These are phyloP conservation scores for Tachyglossus aculeatus DNA, from an alignment of 2,797 vertebrate species.

Conservation along the genomic window DNA sequence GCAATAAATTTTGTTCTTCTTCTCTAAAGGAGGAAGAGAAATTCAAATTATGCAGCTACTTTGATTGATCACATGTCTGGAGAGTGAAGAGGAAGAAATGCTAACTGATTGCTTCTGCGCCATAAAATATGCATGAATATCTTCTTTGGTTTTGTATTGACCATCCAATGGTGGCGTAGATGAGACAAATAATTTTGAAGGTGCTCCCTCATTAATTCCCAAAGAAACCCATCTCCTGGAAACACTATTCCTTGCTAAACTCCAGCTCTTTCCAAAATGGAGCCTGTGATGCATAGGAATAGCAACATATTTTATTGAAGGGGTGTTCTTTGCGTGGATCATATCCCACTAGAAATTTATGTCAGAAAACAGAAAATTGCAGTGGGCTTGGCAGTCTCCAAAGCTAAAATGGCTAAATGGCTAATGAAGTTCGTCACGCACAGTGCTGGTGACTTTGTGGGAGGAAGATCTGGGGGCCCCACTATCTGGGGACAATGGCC, in stretches of 20 bases:
- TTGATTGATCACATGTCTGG: constrained; percentile 34
- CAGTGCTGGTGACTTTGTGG: too few relatives aligned
- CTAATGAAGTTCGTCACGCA: constrained; percentile 1
- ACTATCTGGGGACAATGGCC: too few relatives aligned
- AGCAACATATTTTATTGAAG: background rate
- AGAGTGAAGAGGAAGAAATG: constrained; percentile 29
- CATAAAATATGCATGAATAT: constrained; percentile 40
- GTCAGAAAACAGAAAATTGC: constrained; percentile 5
- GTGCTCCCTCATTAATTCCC: constrained; percentile 11
- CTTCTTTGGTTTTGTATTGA: constrained; percentile 27
- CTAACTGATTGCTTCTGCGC: constrained; percentile 38
- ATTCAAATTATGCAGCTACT: constrained; percentile 56
- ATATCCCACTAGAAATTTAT: background rate
- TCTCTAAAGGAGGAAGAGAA: constrained; percentile 78
- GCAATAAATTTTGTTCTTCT: constrained; percentile 86
- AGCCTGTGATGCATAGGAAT: constrained; percentile 1
- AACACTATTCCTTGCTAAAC: too few relatives aligned
- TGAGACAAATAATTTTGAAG: constrained; percentile 31
- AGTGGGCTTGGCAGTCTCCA: constrained; percentile 7
- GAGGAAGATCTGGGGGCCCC: too few relatives aligned
- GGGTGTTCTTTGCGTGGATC: background rate
- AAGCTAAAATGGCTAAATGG: background rate
- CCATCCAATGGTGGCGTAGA: constrained; percentile 10
- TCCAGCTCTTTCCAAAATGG: too few relatives aligned
- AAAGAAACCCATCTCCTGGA: background rate